Conservation (phyloP, 2,797 vertebrate species). For the Cephalopachus bancanus region DNA sequence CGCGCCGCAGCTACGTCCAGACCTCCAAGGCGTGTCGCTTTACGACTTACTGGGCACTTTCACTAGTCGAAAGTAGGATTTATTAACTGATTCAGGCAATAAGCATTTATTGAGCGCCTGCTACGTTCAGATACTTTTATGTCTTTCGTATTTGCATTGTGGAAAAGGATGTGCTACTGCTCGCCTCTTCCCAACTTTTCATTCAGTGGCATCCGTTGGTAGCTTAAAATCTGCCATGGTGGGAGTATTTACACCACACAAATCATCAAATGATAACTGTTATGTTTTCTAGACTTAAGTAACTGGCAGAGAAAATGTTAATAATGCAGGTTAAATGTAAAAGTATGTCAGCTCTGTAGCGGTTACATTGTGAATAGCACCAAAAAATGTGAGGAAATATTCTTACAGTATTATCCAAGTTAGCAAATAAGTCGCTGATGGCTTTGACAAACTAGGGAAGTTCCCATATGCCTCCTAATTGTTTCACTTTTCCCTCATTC, state of each 20-base stretch:
- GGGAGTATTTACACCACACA: not conserved
- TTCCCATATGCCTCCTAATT: not conserved
- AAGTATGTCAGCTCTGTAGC: not conserved
- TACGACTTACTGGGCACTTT: not conserved
- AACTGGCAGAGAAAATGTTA: not conserved
- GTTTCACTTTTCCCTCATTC: not conserved
- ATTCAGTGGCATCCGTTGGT: not conserved
- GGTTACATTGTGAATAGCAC: not conserved
- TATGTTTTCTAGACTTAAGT: not conserved
- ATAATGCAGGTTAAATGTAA: not conserved
- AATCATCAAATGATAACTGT: not conserved
- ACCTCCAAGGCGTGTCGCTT: not conserved
- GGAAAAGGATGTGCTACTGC: not conserved
- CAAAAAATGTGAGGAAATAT: not conserved
- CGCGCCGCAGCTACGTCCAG: fast-evolving
- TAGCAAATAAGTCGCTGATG: not conserved
- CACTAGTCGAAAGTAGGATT: not conserved
- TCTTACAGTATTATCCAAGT: not conserved
- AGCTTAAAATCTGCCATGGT: not conserved
- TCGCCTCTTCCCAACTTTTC: not conserved
- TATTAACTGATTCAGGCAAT: not conserved
- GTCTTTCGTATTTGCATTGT: not conserved
- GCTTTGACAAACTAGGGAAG: not conserved
- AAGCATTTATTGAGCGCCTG: not conserved
- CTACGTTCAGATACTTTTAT: not conserved